phyloP scores from a whole-genome alignment of 1,140 invertebrate genomes.

The Bombus haemorrhoidalis region DNA sequence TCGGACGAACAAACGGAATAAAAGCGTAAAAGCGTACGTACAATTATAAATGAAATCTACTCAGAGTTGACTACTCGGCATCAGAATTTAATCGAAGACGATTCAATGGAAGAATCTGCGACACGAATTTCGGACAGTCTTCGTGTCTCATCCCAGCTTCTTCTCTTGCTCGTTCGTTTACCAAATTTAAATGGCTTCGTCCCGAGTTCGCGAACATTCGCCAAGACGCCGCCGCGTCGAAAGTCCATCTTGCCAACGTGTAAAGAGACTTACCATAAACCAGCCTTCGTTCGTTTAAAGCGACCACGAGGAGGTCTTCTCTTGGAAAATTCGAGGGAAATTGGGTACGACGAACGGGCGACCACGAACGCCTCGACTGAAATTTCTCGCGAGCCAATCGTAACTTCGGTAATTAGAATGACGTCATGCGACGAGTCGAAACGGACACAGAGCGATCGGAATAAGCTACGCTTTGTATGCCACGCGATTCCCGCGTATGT shows the following conservation, averaged over 20 bases:
- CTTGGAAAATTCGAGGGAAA: neutral
- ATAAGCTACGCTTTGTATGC: neutral
- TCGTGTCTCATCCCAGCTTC: accelerated
- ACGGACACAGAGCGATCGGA: neutral
- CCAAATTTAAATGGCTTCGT: neutral
- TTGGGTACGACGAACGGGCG: no score
- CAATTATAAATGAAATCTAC: no score
- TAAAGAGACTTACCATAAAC: neutral
- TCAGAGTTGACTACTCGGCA: no score
- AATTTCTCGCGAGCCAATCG: slow-evolving; percentile 16
- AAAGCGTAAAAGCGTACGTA: no score
- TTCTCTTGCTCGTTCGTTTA: neutral
- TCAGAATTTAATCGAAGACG: no score
- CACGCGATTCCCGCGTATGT: no score
- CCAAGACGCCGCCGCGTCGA: neutral
- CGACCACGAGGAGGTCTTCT: neutral
- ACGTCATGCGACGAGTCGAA: slow-evolving; percentile 35
- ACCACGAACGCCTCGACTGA: neutral
- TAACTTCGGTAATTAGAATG: slow-evolving; percentile 61
- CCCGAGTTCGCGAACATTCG: neutral
- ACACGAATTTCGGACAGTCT: no score
- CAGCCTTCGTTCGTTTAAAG: neutral
- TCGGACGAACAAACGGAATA: no score
- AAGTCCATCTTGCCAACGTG: neutral
- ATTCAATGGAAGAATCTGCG: no score